phyloP scores from a whole-genome alignment of 2,888 invertebrate genomes.

The Sympetrum striolatum region DNA sequence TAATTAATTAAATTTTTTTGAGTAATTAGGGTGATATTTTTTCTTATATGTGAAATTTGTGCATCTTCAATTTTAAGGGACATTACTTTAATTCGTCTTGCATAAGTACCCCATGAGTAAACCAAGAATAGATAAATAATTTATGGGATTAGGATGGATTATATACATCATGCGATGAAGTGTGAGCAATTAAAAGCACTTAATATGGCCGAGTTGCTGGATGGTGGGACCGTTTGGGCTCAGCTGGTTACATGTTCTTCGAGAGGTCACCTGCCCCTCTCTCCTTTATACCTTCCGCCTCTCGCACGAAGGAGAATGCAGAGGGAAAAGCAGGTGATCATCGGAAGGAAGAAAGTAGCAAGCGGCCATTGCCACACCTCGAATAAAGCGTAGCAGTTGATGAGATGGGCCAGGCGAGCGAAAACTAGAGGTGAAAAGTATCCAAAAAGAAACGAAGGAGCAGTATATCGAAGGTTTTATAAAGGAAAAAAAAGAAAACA shows the following conservation, averaged over 20 bases:
- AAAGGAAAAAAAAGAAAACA: background rate
- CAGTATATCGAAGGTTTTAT: background rate
- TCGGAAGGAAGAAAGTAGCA: background rate
- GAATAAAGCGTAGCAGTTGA: background rate
- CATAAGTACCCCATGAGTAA: too few relatives aligned
- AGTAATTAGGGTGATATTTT: too few relatives aligned
- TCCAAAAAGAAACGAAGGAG: background rate
- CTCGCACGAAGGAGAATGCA: background rate
- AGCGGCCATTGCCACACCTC: background rate
- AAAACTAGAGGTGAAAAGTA: background rate
- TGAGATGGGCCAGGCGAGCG: background rate
- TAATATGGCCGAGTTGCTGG: background rate
- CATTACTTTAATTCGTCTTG: too few relatives aligned
- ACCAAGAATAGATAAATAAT: too few relatives aligned
- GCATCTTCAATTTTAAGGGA: too few relatives aligned
- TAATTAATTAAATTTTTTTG: too few relatives aligned
- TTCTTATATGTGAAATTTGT: too few relatives aligned
- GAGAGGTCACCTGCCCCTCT: conserved; percentile 7
- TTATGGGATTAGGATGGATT: too few relatives aligned
- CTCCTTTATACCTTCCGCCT: background rate
- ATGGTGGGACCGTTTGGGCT: background rate
- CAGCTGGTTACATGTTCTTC: background rate
- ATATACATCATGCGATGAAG: background rate
- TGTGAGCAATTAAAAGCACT: background rate
- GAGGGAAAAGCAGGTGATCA: conserved; percentile 19